phyloP scores from a whole-genome alignment of 2,888 invertebrate genomes.

The Epirrhoe tristata region DNA sequence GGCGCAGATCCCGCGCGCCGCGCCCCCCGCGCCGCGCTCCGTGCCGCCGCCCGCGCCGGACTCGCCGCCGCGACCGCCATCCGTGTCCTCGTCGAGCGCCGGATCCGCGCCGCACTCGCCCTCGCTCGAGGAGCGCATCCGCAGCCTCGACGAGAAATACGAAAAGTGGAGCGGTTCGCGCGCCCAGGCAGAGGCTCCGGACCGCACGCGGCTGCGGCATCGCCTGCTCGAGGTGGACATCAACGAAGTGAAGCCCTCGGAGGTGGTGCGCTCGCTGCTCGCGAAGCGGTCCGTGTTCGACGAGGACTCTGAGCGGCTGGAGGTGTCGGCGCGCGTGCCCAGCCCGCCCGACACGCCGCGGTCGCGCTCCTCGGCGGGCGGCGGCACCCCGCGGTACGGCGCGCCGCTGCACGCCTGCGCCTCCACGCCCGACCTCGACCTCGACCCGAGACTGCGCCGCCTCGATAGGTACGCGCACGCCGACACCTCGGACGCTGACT shows the following conservation, averaged over 20 bases:
- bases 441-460: slow-evolving; percentile 57
- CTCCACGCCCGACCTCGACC: slow-evolving; percentile 86
- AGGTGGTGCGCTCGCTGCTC: slow-evolving; percentile 96
- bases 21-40: slow-evolving; percentile 79
- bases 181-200: slow-evolving; percentile 84
- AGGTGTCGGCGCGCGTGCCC: slow-evolving; percentile 94
- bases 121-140: slow-evolving; percentile 94
- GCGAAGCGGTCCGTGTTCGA: slow-evolving; percentile 98
- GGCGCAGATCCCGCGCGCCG: slow-evolving; percentile 86
- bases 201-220: slow-evolving; percentile 87
- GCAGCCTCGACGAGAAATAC: slow-evolving; percentile 96
- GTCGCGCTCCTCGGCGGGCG: slow-evolving; percentile 60
- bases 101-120: slow-evolving; percentile 91
- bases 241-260: slow-evolving; percentile 94
- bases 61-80: slow-evolving; percentile 89
- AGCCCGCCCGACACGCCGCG: slow-evolving; percentile 72
- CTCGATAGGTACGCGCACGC: slow-evolving; percentile 51
- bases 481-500: slow-evolving; percentile 60
- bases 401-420: slow-evolving; percentile 87
- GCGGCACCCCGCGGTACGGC: slow-evolving; percentile 74
- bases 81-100: slow-evolving; percentile 91
- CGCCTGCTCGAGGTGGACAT: slow-evolving; percentile 92
- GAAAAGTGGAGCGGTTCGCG: slow-evolving; percentile 93
- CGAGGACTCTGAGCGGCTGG: slow-evolving; percentile 96
- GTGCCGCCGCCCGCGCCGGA: slow-evolving; percentile 84